phyloP scores from a whole-genome alignment of 2,888 invertebrate species.

The Encarsia formosa region DNA sequence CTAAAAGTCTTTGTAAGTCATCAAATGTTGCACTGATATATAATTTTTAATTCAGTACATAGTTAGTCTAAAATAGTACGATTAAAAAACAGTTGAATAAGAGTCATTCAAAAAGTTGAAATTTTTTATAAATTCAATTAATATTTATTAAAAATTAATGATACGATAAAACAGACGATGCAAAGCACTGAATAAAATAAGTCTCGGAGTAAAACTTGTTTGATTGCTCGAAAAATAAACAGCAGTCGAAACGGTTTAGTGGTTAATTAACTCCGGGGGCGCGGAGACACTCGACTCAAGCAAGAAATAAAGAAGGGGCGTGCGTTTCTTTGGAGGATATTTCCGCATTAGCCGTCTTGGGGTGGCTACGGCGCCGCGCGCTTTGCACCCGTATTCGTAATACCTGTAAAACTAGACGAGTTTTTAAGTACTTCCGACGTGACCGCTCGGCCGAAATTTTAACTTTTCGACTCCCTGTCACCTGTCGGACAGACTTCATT shows the following conservation, averaged over 20 bases:
- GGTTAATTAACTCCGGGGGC: constrained; percentile 20
- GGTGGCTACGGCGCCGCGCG: background rate
- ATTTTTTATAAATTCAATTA: too few relatives aligned
- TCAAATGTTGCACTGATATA: too few relatives aligned
- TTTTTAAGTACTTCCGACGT: constrained; percentile 24
- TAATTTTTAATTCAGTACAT: too few relatives aligned
- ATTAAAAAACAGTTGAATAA: too few relatives aligned
- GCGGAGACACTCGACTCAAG: background rate
- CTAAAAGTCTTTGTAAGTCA: too few relatives aligned
- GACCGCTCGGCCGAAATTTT: constrained; percentile 32
- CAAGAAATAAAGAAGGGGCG: background rate
- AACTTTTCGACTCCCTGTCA: constrained; percentile 42
- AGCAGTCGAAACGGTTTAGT: constrained; percentile 14
- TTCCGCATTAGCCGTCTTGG: constrained; percentile 5
- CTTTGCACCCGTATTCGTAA: constrained; percentile 17
- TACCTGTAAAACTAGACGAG: constrained; percentile 13
- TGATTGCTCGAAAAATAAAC: too few relatives aligned
- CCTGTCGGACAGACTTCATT: constrained; percentile 38
- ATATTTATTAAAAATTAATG: too few relatives aligned
- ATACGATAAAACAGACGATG: too few relatives aligned
- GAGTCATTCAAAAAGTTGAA: too few relatives aligned
- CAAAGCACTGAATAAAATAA: too few relatives aligned
- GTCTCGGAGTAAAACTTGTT: too few relatives aligned
- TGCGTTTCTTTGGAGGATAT: constrained; percentile 13
- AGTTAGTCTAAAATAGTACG: too few relatives aligned